Evolutionary conservation across 2,113 vertebrate species (phyloP).

Genomic region (Syngnathus floridae): DNA sequence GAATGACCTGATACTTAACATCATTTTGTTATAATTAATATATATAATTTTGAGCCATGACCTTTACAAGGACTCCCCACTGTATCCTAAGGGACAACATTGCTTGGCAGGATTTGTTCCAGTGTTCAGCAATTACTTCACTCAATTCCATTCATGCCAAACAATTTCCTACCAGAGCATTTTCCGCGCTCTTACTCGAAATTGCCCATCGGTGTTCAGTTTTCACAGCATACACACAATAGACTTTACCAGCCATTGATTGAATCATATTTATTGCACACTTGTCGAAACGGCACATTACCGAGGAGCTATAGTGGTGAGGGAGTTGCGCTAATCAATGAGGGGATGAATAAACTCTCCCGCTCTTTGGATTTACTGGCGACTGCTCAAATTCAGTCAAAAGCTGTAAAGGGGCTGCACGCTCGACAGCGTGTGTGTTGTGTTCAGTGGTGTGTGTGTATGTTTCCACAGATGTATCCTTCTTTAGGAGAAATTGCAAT

Average conservation of each 20-base stretch:
- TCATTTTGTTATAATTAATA: no score
- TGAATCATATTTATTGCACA: slow-evolving; percentile 6
- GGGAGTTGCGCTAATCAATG: neutral
- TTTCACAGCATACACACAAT: neutral
- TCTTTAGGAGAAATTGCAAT: neutral
- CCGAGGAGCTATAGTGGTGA: neutral
- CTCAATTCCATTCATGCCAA: neutral
- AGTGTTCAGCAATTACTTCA: neutral
- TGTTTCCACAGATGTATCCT: neutral
- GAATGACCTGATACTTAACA: neutral
- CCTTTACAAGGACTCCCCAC: neutral
- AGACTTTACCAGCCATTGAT: neutral
- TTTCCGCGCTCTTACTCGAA: neutral
- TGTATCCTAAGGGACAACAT: neutral
- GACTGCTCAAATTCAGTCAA: neutral
- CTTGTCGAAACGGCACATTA: slow-evolving; percentile 2
- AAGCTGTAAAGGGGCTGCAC: neutral
- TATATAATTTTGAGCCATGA: no score
- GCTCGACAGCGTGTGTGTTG: neutral
- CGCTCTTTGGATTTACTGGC: neutral
- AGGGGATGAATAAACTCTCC: slow-evolving; percentile 4
- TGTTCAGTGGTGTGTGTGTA: neutral
- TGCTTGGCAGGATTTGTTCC: neutral
- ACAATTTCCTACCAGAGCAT: neutral
- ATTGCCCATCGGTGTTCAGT: neutral